phyloP scores from a whole-genome alignment of 2,888 invertebrate species.

The Lasioglossum oenotherae region DNA sequence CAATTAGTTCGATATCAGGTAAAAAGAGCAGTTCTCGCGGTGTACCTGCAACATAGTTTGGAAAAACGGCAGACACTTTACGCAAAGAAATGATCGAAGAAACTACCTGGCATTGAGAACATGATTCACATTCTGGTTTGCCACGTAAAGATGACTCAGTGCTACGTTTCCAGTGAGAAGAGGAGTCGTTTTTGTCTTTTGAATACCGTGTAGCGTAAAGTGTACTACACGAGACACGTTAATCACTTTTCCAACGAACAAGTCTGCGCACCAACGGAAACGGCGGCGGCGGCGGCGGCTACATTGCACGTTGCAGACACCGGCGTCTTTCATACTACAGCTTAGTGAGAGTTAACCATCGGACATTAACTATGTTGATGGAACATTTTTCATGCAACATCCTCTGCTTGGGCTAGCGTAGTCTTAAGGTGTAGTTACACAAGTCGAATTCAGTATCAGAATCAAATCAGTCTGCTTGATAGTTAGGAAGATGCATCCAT shows the following conservation, averaged over 20 bases:
- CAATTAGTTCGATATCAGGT: background rate
- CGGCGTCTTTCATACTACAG: background rate
- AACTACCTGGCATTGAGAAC: background rate
- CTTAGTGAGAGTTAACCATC: background rate
- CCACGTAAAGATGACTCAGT: background rate
- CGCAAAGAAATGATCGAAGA: background rate
- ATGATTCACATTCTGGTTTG: constrained; percentile 1
- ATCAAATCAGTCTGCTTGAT: background rate
- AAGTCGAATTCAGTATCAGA: background rate
- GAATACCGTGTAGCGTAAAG: background rate
- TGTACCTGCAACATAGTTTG: background rate
- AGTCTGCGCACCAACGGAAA: constrained; percentile 1
- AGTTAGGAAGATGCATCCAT: background rate
- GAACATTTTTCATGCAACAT: background rate
- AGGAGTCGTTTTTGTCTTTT: constrained; percentile 3
- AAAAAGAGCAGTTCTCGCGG: background rate
- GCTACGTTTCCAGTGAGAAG: background rate
- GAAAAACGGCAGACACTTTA: background rate
- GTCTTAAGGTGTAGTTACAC: background rate
- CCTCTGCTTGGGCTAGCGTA: background rate
- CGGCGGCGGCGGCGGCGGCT: background rate
- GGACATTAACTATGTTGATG: background rate
- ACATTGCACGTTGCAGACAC: background rate
- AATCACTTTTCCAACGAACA: constrained; percentile 12
- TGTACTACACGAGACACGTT: constrained; percentile 5